Conservation (phyloP, 1,140 invertebrate genomes). For the Camponotus pennsylvanicus region DNA sequence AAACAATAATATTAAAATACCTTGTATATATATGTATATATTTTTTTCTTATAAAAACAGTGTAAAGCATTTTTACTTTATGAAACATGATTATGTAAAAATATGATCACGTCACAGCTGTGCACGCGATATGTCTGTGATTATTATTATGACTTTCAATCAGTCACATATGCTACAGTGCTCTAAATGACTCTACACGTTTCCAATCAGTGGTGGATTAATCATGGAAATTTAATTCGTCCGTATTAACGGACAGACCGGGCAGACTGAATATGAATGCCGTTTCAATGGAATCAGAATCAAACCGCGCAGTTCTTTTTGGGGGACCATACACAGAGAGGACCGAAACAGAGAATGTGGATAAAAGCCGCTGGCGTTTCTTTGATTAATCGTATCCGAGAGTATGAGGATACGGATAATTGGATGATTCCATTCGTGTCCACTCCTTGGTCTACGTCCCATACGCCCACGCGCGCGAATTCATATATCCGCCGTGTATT, state of each 20-base stretch:
- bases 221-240: slow-evolving; percentile 48
- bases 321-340: slow-evolving; percentile 39
- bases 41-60: background rate
- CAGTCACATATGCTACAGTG: slow-evolving; percentile 42
- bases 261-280: slow-evolving; percentile 58
- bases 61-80: slow-evolving; percentile 7
- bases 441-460: slow-evolving; percentile 54
- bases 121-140: slow-evolving; percentile 14
- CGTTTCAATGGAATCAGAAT: slow-evolving; percentile 31
- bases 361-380: slow-evolving; percentile 58
- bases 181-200: slow-evolving; percentile 59
- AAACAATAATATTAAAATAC: background rate
- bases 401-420: slow-evolving; percentile 69
- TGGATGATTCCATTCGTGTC: slow-evolving; percentile 68
- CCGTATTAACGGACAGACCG: slow-evolving; percentile 20
- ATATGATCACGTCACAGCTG: background rate
- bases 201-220: slow-evolving; percentile 58
- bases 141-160: slow-evolving; percentile 60
- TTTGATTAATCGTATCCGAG: slow-evolving; percentile 76
- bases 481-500: slow-evolving; percentile 58
- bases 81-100: slow-evolving; percentile 5
- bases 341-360: slow-evolving; percentile 67
- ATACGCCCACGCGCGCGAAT: slow-evolving; percentile 35
- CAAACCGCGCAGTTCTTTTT: slow-evolving; percentile 65
- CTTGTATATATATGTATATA: no score